These are phyloP conservation scores for Vipera ursinii DNA, from an alignment of 2,797 vertebrate species.

Conservation along the genomic window DNA sequence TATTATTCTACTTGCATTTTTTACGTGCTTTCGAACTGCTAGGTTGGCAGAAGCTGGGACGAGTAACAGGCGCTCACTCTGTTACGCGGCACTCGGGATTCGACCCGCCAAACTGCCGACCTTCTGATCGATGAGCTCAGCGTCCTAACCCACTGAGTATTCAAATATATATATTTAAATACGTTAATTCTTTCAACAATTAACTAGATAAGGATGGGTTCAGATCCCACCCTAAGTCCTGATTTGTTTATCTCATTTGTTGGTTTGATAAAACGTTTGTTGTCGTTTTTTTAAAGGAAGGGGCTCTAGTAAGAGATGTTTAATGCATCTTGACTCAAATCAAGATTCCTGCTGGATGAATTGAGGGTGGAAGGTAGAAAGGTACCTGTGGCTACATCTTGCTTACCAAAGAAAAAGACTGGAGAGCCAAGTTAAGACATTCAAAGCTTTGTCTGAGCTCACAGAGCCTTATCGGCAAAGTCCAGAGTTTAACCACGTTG, in stretches of 20 bases:
- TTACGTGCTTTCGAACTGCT: too few species aligned
- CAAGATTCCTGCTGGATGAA: background rate
- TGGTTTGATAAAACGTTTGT: background rate
- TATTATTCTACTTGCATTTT: too few species aligned
- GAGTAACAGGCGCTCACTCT: too few species aligned
- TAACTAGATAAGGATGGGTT: background rate
- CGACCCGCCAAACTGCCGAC: too few species aligned
- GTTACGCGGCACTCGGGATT: too few species aligned
- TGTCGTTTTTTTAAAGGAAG: too few species aligned
- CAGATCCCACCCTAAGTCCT: background rate
- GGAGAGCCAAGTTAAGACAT: too few species aligned
- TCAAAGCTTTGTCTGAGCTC: background rate
- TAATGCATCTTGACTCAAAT: background rate
- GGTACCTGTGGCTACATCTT: background rate
- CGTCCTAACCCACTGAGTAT: too few species aligned
- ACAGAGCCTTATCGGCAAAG: background rate
- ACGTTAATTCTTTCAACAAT: background rate
- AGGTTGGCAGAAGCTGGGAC: too few species aligned
- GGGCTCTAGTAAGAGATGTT: background rate
- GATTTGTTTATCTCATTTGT: background rate
- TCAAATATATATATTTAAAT: background rate
- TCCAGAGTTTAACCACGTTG: background rate
- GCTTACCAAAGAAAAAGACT: background rate
- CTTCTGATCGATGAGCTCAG: too few species aligned
- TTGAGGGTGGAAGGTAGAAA: background rate